Percentiles rank a stretch among this genome's conserved stretches.
Evolutionary conservation across 2,888 invertebrate species (phyloP).

Genomic region (Neelides folsomi): DNA sequence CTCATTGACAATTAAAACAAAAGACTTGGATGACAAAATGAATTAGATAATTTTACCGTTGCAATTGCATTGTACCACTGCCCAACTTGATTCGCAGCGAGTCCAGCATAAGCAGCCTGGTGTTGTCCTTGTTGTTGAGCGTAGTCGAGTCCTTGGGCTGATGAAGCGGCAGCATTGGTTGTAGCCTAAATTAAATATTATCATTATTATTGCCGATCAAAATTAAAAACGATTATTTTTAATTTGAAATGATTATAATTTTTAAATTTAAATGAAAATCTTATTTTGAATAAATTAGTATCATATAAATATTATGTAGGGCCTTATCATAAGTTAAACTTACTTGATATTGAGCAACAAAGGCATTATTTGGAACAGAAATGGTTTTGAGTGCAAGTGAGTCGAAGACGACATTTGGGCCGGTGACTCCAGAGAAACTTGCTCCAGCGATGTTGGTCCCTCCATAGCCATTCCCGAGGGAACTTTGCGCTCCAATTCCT

Average conservation of each 20-base stretch:
- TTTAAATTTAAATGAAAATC: background rate
- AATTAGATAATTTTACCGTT: conserved; percentile 4
- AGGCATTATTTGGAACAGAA: conserved; percentile 21
- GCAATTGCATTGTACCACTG: conserved; percentile 31
- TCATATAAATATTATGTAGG: no score
- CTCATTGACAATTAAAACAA: no score
- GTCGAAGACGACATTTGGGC: conserved; percentile 23
- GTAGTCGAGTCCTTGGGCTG: conserved; percentile 19
- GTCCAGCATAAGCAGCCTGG: conserved; percentile 14
- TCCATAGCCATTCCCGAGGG: conserved; percentile 27
- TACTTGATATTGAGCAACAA: conserved; percentile 27
- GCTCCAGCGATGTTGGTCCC: conserved; percentile 25
- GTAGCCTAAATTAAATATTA: conserved; percentile 17
- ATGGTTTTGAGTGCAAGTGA: conserved; percentile 21
- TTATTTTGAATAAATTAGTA: background rate
- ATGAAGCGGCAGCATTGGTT: conserved; percentile 25
- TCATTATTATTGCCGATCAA: no score
- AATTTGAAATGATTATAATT: background rate
- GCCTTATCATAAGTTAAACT: background rate
- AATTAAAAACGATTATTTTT: background rate
- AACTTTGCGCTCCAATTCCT: conserved; percentile 18
- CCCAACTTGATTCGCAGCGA: conserved; percentile 23
- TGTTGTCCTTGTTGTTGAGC: conserved; percentile 30
- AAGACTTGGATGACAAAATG: no score
- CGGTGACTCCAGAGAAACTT: conserved; percentile 16